These are phyloP conservation scores for Triops longicaudatus DNA, from an alignment of 1,140 invertebrate genomes.

Conservation along the genomic window DNA sequence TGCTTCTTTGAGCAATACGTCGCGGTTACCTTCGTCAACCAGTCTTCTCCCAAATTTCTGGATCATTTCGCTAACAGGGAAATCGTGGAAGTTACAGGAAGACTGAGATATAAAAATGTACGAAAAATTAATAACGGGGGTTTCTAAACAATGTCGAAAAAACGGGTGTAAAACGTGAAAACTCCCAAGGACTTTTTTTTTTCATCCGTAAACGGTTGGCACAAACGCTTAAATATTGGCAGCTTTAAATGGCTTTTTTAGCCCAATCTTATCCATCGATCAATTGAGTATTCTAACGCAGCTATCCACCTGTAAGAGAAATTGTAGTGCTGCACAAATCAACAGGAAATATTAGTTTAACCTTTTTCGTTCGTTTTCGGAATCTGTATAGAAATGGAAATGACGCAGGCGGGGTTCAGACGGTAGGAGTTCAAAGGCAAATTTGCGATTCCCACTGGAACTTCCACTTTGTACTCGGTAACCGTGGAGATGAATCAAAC, in stretches of 20 bases:
- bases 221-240: not conserved
- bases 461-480: constrained; percentile 73
- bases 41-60: not conserved
- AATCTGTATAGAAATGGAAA: constrained; percentile 87
- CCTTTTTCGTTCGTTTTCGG: constrained; percentile 91
- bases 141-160: not conserved
- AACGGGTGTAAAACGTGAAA: not conserved
- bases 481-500: constrained; percentile 86
- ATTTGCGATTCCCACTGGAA: constrained; percentile 50
- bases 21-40: not conserved
- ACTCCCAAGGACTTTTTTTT: not conserved
- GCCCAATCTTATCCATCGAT: constrained; percentile 88
- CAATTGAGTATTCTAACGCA: constrained; percentile 87
- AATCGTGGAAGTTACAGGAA: not conserved
- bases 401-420: constrained; percentile 73
- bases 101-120: not conserved
- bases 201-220: constrained; percentile 14
- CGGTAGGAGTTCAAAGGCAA: constrained; percentile 83
- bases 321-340: not conserved
- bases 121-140: not conserved
- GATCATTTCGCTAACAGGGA: not conserved
- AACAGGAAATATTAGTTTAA: constrained; percentile 39
- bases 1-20: constrained; percentile 5
- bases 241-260: constrained; percentile 34
- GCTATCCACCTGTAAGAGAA: constrained; percentile 75